phyloP scores from a whole-genome alignment of 2,113 vertebrate genomes.

The Gallinago jamesoni region DNA sequence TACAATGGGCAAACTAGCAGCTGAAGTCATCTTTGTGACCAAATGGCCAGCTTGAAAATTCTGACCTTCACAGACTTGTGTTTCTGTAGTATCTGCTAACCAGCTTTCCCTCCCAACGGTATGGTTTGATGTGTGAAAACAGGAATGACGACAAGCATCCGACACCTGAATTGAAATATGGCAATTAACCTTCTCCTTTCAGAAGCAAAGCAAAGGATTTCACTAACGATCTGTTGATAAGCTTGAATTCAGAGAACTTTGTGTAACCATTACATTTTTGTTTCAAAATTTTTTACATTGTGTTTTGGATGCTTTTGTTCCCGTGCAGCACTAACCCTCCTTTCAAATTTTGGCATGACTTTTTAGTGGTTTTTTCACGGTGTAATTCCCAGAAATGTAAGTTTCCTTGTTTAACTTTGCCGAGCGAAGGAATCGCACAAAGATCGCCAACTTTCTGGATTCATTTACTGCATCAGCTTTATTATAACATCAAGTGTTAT shows the following conservation, averaged over 20 bases:
- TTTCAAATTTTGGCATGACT: background rate
- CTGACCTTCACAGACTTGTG: background rate
- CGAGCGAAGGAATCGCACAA: background rate
- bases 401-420: background rate
- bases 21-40: background rate
- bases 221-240: background rate
- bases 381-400: background rate
- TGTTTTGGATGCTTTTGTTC: background rate
- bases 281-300: background rate
- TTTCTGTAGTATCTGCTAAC: background rate
- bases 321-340: fast-evolving
- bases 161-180: background rate
- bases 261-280: background rate
- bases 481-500: background rate
- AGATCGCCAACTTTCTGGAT: background rate
- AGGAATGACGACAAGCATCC: background rate
- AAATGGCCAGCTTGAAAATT: background rate
- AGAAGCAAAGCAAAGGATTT: background rate
- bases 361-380: background rate
- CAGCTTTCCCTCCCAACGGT: background rate
- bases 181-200: background rate
- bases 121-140: background rate
- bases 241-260: background rate
- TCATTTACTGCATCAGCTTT: conserved; percentile 9
- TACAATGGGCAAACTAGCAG: background rate